Conservation (phyloP, 2,113 vertebrate species). For the Tragelaphus buxtoni region DNA sequence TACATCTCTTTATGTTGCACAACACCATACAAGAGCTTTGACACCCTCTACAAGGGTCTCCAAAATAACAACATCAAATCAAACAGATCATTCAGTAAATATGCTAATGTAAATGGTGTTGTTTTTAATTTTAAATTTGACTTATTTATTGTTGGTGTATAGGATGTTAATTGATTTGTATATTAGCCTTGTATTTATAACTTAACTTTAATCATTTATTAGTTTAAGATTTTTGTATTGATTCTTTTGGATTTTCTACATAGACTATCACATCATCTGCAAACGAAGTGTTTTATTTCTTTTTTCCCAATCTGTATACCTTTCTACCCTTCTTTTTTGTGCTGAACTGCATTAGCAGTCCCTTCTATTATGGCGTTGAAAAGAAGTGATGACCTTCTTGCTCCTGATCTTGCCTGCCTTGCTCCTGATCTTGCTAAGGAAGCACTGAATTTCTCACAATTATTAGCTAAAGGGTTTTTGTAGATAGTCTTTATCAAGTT, state of each 20-base stretch:
- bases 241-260: background rate
- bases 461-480: background rate
- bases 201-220: background rate
- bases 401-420: background rate
- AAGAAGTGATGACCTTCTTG: background rate
- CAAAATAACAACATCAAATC: background rate
- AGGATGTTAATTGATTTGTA: background rate
- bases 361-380: background rate
- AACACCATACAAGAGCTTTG: background rate
- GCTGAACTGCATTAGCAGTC: background rate
- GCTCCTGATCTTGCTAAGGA: background rate
- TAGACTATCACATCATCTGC: background rate
- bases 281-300: background rate
- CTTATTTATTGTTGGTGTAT: background rate
- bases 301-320: background rate
- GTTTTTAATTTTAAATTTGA: background rate
- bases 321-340: background rate
- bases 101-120: background rate
- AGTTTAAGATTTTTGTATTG: background rate
- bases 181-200: background rate
- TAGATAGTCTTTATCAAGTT: background rate
- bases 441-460: background rate
- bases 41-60: background rate
- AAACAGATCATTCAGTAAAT: background rate
- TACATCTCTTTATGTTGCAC: background rate